A percentile compares a stretch with the other conserved stretches of the same genome.
Evolutionary conservation across 2,113 vertebrate genomes (phyloP).

Genomic region (Barbus barbus): DNA sequence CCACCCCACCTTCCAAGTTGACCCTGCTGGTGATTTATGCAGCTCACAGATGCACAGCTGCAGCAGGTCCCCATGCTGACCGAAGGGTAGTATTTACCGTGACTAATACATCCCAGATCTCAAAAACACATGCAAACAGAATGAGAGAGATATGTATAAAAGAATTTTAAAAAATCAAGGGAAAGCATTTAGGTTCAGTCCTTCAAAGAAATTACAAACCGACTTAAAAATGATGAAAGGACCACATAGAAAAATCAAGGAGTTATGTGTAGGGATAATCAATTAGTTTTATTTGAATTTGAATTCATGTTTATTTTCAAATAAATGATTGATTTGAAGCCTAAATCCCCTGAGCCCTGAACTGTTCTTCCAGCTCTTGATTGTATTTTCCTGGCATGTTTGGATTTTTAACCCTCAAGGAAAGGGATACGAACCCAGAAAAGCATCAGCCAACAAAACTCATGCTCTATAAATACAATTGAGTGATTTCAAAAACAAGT

Average conservation of each 20-base stretch:
- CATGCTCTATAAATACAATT: background rate
- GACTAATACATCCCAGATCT: slow-evolving; percentile 84
- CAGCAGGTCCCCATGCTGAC: slow-evolving; percentile 69
- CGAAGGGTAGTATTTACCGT: slow-evolving; percentile 75
- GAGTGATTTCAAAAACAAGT: background rate
- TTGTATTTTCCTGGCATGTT: slow-evolving; percentile 13
- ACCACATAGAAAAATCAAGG: background rate
- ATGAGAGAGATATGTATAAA: background rate
- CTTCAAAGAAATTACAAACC: background rate
- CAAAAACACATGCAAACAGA: slow-evolving; percentile 59
- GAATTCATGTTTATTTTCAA: background rate
- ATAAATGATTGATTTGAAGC: background rate
- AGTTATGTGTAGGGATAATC: background rate
- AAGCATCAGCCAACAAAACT: background rate
- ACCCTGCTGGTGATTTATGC: slow-evolving; percentile 78
- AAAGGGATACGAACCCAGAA: background rate
- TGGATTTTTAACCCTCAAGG: background rate
- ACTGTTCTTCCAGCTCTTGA: background rate
- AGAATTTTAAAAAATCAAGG: background rate
- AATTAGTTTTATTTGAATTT: background rate
- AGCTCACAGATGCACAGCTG: slow-evolving; percentile 80
- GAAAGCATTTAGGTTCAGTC: background rate
- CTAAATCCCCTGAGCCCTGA: background rate
- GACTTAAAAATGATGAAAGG: background rate
- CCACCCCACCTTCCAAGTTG: slow-evolving; percentile 63